Base-by-base conservation (phyloP, 2,888 invertebrate species). In the Amphipyra tragopoginis region DNA sequence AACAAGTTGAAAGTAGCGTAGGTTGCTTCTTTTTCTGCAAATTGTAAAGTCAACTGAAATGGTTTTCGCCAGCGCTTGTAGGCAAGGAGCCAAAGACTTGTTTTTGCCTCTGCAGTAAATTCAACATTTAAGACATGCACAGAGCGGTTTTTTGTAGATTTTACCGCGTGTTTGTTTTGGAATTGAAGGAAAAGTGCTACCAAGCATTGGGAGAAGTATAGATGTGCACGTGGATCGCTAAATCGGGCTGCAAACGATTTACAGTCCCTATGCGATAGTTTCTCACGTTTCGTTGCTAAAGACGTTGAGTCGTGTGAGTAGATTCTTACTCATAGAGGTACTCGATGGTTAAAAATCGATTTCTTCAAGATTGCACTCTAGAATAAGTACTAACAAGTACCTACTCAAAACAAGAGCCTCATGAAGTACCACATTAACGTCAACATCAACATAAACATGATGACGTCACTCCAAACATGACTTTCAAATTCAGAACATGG, bases 61-160 rank as follows among this genome's bases (percentile, higher is more conserved):
- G 47, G 61, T 33, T 47, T 57, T 21, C 55, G 43, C 26, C 9
- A 43, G 50, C 53, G 47, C 53, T 57, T 51, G 69, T 44, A 73
- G 71, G 71, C 71, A 71, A 39, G 13, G 74, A 71, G 71, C 71
- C 71, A 71, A 73, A 40, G n/a, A 40, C 38, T 57, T 58, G 62
- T 67, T 70, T 72, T 72, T 53, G 52, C 68, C 4, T 48, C 40
- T 14, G 57, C 61, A 61, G 68, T 73, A 73, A 71, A 71, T 73
- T 73, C 57, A 52, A 55, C 68, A 68, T 53, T 61, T 67, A 61
- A 54, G 57, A 61, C 44, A 54, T 72, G 49, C 72, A 54, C 42
- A 36, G 51, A 13, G n/a, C n/a, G 47, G 61, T 29, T 53, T 72
- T 59, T 72, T 54, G 26, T 10, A 7, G 26, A 65, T 51, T 55